phyloP scores from a whole-genome alignment of 2,797 vertebrate species.

The Cryptoblepharus egeriae region DNA sequence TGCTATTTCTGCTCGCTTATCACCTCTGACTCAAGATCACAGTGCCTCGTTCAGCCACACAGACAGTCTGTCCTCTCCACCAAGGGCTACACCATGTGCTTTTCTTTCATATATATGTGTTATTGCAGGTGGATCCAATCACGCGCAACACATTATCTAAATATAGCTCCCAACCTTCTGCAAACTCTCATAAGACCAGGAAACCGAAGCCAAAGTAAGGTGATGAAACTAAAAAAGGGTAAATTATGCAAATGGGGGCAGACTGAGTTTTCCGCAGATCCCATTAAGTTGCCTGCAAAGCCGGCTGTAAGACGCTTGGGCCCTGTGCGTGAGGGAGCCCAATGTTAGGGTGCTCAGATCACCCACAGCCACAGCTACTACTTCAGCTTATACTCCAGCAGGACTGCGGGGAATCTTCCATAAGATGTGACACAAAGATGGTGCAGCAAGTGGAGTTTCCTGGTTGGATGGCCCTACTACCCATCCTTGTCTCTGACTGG shows the following conservation, averaged over 20 bases:
- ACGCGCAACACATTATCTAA: conserved; percentile 17
- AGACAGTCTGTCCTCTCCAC: background rate
- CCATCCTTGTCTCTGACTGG: too few species aligned
- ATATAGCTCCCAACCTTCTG: conserved; percentile 12
- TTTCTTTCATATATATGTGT: background rate
- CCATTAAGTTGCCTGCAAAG: background rate
- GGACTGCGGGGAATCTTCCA: too few species aligned
- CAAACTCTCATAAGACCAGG: background rate
- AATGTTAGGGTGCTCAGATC: too few species aligned
- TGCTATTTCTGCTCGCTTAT: background rate
- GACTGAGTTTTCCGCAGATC: background rate
- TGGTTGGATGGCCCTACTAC: too few species aligned
- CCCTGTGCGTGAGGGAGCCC: too few species aligned
- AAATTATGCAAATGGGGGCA: background rate
- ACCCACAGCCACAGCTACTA: too few species aligned
- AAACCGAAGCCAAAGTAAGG: background rate
- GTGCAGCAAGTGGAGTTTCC: too few species aligned
- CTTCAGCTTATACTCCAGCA: too few species aligned
- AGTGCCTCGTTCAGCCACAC: too few species aligned
- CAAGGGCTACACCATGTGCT: background rate
- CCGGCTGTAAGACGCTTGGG: too few species aligned
- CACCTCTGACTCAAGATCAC: background rate
- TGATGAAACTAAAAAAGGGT: background rate
- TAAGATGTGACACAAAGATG: too few species aligned
- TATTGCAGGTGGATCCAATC: conserved; percentile 24